Evolutionary conservation across 2,888 invertebrate species (phyloP).

Genomic region (Tipula helvola): DNA sequence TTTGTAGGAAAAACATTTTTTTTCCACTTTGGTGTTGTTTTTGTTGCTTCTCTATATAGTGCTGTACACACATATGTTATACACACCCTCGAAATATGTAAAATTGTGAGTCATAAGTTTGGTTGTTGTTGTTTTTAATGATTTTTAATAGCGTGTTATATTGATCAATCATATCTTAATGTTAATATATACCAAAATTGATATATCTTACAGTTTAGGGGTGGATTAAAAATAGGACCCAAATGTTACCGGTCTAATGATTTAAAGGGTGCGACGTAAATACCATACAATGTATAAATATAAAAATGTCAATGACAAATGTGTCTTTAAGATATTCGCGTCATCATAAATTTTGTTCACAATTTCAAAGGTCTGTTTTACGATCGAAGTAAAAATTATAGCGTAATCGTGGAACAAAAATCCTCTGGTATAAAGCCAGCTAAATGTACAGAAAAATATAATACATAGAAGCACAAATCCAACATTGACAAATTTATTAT

Average conservation of each 20-base stretch:
- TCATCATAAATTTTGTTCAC: neutral
- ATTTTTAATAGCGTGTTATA: neutral
- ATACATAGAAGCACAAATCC: neutral
- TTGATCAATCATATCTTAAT: neutral
- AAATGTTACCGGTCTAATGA: neutral
- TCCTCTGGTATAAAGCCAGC: neutral
- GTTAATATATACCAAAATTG: neutral
- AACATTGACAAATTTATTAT: conserved; percentile 4
- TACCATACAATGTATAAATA: neutral
- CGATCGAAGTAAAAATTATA: neutral
- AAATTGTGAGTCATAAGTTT: neutral
- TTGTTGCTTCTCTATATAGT: no score
- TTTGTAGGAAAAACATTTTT: neutral
- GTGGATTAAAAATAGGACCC: neutral
- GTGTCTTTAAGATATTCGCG: neutral
- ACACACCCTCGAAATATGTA: neutral
- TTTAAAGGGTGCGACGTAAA: neutral
- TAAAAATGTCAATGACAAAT: neutral
- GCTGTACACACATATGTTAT: neutral
- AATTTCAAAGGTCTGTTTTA: neutral
- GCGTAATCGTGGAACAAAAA: neutral
- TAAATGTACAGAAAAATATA: neutral
- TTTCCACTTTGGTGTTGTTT: neutral
- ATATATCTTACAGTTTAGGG: neutral
- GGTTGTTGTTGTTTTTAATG: neutral